Evolutionary conservation across 2,797 vertebrate species (phyloP).

Genomic region (Chelon auratus): DNA sequence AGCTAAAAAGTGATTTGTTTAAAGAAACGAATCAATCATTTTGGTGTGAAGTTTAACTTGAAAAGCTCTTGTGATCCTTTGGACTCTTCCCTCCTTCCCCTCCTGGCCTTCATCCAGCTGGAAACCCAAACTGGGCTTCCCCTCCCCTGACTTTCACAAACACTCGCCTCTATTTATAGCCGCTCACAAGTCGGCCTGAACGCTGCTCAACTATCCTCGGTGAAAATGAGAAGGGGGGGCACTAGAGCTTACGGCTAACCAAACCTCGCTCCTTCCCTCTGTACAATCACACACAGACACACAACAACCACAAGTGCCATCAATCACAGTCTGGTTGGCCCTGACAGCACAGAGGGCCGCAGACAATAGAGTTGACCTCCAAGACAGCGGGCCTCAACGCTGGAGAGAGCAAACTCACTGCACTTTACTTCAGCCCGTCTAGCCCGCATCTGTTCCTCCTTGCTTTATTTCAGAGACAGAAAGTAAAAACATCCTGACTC

Average conservation of each 20-base stretch:
- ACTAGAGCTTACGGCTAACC: neutral
- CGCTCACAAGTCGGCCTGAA: conserved; percentile 18
- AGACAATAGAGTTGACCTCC: conserved; percentile 49
- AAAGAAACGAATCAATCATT: too few relatives aligned
- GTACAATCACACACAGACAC: conserved; percentile 2
- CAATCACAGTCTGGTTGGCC: conserved; percentile 30
- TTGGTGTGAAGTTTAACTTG: too few relatives aligned
- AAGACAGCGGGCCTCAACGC: conserved; percentile 1
- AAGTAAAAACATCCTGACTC: too few relatives aligned
- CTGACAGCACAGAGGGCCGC: conserved; percentile 29
- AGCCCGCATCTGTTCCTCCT: too few relatives aligned
- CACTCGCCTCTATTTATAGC: conserved; percentile 44
- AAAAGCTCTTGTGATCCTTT: too few relatives aligned
- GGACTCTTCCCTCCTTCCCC: neutral
- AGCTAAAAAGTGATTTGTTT: too few relatives aligned
- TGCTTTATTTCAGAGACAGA: too few relatives aligned
- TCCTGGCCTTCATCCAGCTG: conserved; percentile 39
- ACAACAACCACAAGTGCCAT: conserved; percentile 30
- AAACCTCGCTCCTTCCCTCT: neutral
- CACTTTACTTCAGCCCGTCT: neutral
- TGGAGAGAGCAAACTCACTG: neutral
- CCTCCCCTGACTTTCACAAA: conserved; percentile 12
- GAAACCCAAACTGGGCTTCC: conserved; percentile 28
- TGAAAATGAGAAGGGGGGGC: conserved; percentile 1
- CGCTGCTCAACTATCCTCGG: conserved; percentile 20